Base-by-base conservation (phyloP, 1,140 invertebrate genomes). In the Drosophila bocki region DNA sequence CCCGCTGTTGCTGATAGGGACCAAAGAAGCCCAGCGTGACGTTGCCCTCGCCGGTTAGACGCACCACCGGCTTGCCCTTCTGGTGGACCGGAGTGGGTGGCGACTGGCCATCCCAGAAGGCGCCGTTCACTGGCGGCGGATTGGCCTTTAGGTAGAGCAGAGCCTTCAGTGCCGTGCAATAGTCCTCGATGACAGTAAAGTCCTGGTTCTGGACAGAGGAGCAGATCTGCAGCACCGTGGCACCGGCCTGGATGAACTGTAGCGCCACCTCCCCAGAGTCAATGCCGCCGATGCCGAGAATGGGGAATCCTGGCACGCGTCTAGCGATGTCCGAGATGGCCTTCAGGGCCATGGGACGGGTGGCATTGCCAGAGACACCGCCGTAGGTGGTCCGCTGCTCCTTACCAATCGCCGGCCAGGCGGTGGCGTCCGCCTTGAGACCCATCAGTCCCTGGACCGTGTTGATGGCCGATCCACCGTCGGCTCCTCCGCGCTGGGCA, bases 171-270 rank as follows among this genome's bases (percentile, higher is more conserved):
- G 98, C 98, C 6, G 95, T 97, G 44, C 96, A 95, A 87, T 99
- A 99, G 93, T 99, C 98, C 13, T 99, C 96, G 60, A 99, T 96
- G 0, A 99, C 91, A 1, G 98, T 99, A 80, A 98, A 99, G 93
- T 99, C 98, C 94, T 99, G 99, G 94, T 99, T 99, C 93, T 99
- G 99, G 15, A 99, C 95, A 7, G 99, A 98, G 92, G 98, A 99
- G 93, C 99, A 97, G 56, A 99, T 95, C 95, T 99, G 98, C 1
- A 99, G 93, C 26, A 98, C 96, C 6, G 96, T 95, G 8, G 99
- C 98, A 9, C 99, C 99, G 69, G 96, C 97, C 91, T 98, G 95
- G 7, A 99, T 93, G 92, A 99, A 99, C 93, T 99, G 98, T 0
- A 99, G 92, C 0, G 97, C 97, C 32, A 96, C 96, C 77, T 99